Evolutionary conservation across 2,888 invertebrate genomes (phyloP), one percentile per base, ranked within the genome.

Genomic region (Thera obeliscata): DNA sequence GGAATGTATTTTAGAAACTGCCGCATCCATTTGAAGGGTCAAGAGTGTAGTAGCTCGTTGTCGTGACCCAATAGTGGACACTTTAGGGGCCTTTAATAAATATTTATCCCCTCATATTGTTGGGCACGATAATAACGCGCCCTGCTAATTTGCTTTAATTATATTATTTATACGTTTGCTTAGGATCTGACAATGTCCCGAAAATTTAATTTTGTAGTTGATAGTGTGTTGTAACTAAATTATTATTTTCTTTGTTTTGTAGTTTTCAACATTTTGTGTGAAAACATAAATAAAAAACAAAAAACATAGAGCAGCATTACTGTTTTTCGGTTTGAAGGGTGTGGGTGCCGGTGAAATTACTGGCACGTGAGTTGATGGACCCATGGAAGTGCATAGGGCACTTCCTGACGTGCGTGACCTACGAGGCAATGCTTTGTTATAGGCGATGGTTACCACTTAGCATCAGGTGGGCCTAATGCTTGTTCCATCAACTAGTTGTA

Each of bases 61-160:
- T 66, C 12, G 56, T 83, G 84, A 87, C 89, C 90, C 86, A 83
- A 90, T 91, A 91, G 88, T 88, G 90, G 90, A 90, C 90, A 90
- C 81, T 89, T 89, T 85, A 81, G 74, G 83, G 84, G 76, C 81
- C 87, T 84, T 89, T 90, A 91, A 91, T 91, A 92, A 91, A 92
- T 92, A 92, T 92, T 92, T 91, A 91, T 91, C 85, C 87, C 76
- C 84, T 84, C 88, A 88, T 89, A 91, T 89, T 89, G 91, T 90
- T 86, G 78, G 83, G 81, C 77, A 69, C 72, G 74, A 74, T 75
- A 65, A 74, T 74, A 74, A 75, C 64, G 56, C 55, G 48, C 49
- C 46, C 65, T 57, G 76, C 76, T 86, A 86, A 86, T 86, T 83
- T 76, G 70, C 74, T 74, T 79, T 89, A 90, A 91, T 91, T 90